phyloP scores from a whole-genome alignment of 64 coral and sea anemone species.

The Actinia equina region DNA sequence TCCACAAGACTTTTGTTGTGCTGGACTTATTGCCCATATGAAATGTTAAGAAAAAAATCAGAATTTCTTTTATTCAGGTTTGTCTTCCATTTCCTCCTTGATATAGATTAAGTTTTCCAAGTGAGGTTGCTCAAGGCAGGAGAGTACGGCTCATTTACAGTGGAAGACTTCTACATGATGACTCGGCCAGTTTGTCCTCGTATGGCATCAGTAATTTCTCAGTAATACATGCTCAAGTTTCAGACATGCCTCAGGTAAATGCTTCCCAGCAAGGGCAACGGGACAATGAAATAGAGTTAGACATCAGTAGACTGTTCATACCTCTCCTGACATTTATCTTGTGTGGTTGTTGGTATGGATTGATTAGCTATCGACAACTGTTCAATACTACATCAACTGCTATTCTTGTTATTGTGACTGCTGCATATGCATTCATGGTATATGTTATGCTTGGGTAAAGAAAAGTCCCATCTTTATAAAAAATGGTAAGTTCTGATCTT shows the following conservation, averaged over 20 bases:
- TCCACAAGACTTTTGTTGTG: no score
- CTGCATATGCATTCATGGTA: slow-evolving; percentile 57
- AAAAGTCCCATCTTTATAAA: background rate
- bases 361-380: slow-evolving; percentile 72
- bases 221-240: slow-evolving; percentile 83
- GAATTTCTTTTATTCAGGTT: no score
- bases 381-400: slow-evolving; percentile 69
- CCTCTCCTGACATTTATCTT: slow-evolving; percentile 72
- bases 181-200: slow-evolving; percentile 55
- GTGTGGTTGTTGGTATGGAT: slow-evolving; percentile 69
- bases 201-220: slow-evolving; percentile 68
- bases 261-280: slow-evolving; percentile 2
- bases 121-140: slow-evolving; percentile 60
- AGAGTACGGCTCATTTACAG: slow-evolving; percentile 74
- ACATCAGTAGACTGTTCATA: slow-evolving; percentile 70
- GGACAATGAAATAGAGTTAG: slow-evolving; percentile 64
- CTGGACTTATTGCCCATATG: no score
- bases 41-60: no score
- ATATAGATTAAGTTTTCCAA: slow-evolving; percentile 58
- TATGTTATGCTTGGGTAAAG: slow-evolving; percentile 38
- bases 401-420: slow-evolving; percentile 76
- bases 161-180: slow-evolving; percentile 62
- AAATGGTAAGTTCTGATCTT: background rate
- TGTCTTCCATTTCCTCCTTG: background rate
- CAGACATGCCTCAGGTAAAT: slow-evolving; percentile 21